These are phyloP conservation scores for Rhinoraja longicauda DNA, from an alignment of 2,797 vertebrate species.

Conservation along the genomic window DNA sequence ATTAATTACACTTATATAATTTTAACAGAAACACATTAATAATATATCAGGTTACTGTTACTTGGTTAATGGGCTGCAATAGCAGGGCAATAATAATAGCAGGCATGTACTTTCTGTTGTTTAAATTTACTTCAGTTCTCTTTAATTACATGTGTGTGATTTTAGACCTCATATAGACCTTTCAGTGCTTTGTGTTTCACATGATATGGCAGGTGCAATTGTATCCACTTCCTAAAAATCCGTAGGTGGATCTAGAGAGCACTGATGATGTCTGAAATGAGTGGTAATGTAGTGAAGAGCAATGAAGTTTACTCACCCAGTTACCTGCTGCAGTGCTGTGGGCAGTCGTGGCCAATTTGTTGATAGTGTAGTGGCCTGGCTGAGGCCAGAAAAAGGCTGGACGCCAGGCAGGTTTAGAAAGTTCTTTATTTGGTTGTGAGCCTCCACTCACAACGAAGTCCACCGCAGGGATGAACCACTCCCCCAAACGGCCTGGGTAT, in stretches of 20 bases:
- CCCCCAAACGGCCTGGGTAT: too few species aligned
- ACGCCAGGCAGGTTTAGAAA: too few species aligned
- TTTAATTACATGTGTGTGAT: slow-evolving; percentile 39
- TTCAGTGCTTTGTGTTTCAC: slow-evolving; percentile 46
- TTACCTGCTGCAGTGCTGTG: not conserved
- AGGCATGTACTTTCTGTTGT: not conserved
- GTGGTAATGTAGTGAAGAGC: not conserved
- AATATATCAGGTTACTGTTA: slow-evolving; percentile 14
- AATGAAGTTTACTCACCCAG: not conserved
- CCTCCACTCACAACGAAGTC: too few species aligned
- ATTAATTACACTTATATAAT: slow-evolving; percentile 25
- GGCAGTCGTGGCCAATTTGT: not conserved
- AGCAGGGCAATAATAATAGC: not conserved
- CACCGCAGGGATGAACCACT: too few species aligned
- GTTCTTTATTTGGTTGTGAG: too few species aligned
- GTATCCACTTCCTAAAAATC: slow-evolving; percentile 43
- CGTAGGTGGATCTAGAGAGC: slow-evolving; percentile 32
- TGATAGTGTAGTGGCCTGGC: too few species aligned
- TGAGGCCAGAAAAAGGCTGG: too few species aligned
- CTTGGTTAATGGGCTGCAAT: not conserved
- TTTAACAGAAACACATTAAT: slow-evolving; percentile 26
- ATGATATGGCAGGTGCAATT: slow-evolving; percentile 47
- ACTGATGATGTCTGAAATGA: not conserved
- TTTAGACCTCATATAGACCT: slow-evolving; percentile 42
- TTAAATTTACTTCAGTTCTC: slow-evolving; percentile 36